These are phyloP conservation scores for Luehdorfia chinensis DNA, from an alignment of 1,140 invertebrate genomes.

Conservation along the genomic window DNA sequence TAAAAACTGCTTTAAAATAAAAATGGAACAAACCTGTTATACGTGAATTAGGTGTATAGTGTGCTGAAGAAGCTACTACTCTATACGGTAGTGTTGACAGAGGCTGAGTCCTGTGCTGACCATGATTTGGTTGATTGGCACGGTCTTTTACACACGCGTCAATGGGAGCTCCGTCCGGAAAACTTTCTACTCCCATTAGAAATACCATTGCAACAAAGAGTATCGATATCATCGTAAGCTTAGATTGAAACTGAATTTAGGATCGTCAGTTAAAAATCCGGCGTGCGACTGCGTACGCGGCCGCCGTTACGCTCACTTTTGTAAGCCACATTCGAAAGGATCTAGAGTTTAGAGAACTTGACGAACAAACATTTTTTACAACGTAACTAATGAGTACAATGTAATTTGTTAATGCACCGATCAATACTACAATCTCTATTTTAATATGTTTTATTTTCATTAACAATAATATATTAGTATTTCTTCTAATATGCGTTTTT, in stretches of 20 bases:
- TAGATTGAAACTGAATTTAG: slow-evolving; percentile 5
- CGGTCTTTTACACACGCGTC: slow-evolving; percentile 86
- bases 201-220: slow-evolving; percentile 33
- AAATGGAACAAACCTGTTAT: slow-evolving; percentile 78
- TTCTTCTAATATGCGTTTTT: too few species aligned
- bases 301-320: slow-evolving; percentile 53
- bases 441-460: background rate
- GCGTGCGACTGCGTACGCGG: slow-evolving; percentile 42
- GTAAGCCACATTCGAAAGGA: slow-evolving; percentile 65
- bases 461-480: too few species aligned
- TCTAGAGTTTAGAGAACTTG: slow-evolving; percentile 54
- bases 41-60: slow-evolving; percentile 81
- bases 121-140: slow-evolving; percentile 86
- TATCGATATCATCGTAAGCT: slow-evolving; percentile 37
- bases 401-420: slow-evolving; percentile 5
- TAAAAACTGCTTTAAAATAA: background rate
- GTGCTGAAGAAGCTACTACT: slow-evolving; percentile 79
- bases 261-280: slow-evolving; percentile 31
- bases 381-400: background rate
- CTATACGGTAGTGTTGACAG: slow-evolving; percentile 81
- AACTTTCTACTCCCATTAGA: slow-evolving; percentile 55
- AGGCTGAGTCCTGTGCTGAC: slow-evolving; percentile 81
- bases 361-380: slow-evolving; percentile 21
- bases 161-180: slow-evolving; percentile 87
- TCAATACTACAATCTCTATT: background rate